Base-by-base conservation (phyloP, 1,140 invertebrate species). In the Drosophila auraria region DNA sequence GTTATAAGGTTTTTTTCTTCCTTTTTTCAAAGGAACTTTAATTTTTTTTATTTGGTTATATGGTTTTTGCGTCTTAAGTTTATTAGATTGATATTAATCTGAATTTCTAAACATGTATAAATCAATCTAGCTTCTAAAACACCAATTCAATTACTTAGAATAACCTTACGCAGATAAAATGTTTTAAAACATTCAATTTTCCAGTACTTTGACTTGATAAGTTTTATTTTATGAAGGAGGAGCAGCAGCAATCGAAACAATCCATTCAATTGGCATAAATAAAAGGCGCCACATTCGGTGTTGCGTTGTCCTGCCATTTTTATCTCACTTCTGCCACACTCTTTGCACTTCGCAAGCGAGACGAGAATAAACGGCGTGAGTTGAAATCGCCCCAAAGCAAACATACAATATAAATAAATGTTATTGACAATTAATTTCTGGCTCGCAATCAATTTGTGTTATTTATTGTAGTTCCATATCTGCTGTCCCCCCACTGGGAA, bases 341-440 rank as follows among this genome's bases (percentile, higher is more conserved):
- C 58, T 73, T 74, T 74, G 69, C 49, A 50, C 53, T 44, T 27
- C 30, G 38, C 45, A 73, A 66, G 27, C 36, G 54, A 57, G 54
- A 44, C 20, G 25, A 62, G 45, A 74, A 69, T 73, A 74, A 74
- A 61, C 51, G 54, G 56, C 51, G 12, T 15, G 27, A 66, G 66
- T 58, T 49, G 47, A 51, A 60, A 73, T 68, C 59, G 65, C 20
- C 65, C 23, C 68, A 44, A 51, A 60, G 66, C 68, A 60, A 73
- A 72, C 38, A 59, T 14, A 30, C 47, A 50, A 50, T 72, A 72
- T 72, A 60, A 44, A 73, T 73, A 73, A 60, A 73, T 51, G 69
- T 30, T 73, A 74, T 74, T 74, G 71, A 74, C 71, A 73, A 74
- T 73, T 73, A 73, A 74, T 73, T 74, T 73, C 56, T 61, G 71